Conservation (phyloP, 2,888 invertebrate genomes). For the Cotesia congregata region DNA sequence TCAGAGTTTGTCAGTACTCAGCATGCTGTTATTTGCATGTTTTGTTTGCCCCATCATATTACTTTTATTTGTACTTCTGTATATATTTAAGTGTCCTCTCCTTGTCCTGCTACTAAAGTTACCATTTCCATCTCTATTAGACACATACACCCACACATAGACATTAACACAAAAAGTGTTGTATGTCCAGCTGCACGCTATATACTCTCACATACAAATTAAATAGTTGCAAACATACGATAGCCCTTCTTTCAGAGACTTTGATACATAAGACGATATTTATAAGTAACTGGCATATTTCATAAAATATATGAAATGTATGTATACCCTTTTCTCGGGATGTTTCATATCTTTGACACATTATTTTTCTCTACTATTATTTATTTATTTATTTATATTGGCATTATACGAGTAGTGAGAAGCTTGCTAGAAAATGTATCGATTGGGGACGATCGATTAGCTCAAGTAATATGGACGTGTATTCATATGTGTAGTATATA, state of each 20-base stretch:
- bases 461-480: no score
- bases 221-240: constrained; percentile 52
- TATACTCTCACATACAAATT: constrained; percentile 58
- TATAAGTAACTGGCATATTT: no score
- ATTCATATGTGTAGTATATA: no score
- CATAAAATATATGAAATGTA: no score
- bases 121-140: constrained; percentile 8
- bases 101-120: constrained; percentile 18
- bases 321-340: no score
- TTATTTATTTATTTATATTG: no score
- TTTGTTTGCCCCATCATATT: constrained; percentile 56
- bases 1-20: background rate
- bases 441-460: no score
- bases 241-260: constrained; percentile 41
- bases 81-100: constrained; percentile 18
- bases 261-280: no score
- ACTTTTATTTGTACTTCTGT: constrained; percentile 57
- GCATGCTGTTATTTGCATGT: constrained; percentile 55
- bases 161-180: constrained; percentile 22
- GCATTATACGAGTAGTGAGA: no score
- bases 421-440: no score
- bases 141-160: constrained; percentile 13
- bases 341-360: no score
- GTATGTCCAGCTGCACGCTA: constrained; percentile 62
- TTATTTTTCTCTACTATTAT: no score